These are phyloP conservation scores for Myotis daubentonii DNA, from an alignment of 2,797 vertebrate genomes.

Conservation along the genomic window DNA sequence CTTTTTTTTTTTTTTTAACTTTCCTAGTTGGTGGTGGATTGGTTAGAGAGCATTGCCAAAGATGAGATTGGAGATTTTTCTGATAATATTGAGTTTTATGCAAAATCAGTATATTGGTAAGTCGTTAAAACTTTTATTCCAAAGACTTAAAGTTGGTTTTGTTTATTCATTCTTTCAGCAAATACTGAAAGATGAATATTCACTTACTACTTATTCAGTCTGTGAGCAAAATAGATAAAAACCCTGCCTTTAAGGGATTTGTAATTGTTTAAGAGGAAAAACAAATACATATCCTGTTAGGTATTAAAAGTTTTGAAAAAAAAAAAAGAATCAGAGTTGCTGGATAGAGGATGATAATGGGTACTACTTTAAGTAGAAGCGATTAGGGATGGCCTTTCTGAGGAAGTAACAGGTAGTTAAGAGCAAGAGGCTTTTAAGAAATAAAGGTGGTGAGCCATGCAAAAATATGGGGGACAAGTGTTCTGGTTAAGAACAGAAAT, in stretches of 20 bases:
- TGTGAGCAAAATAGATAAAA: conserved; percentile 48
- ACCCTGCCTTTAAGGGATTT: conserved; percentile 15
- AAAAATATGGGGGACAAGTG: neutral
- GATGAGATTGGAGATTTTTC: conserved; percentile 97
- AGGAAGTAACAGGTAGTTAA: neutral
- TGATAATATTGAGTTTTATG: conserved; percentile 98
- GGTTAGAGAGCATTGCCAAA: conserved; percentile 98
- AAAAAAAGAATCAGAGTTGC: neutral
- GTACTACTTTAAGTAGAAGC: neutral
- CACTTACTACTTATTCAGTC: neutral
- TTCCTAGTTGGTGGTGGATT: conserved; percentile 96
- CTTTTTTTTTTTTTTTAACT: conserved; percentile 38
- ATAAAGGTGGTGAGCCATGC: neutral
- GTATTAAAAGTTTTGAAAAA: neutral
- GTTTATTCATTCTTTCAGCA: conserved; percentile 31
- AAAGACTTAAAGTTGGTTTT: conserved; percentile 47
- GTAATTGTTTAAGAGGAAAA: conserved; percentile 17
- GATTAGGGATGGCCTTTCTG: neutral
- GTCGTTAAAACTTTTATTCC: conserved; percentile 74
- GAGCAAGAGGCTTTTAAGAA: neutral
- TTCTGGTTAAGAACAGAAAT: neutral
- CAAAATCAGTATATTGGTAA: conserved; percentile 98
- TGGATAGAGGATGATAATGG: neutral
- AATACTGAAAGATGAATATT: neutral
- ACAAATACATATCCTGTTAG: neutral